Evolutionary conservation across 2,888 invertebrate species (phyloP).

Genomic region (Drosophila anomalipes): DNA sequence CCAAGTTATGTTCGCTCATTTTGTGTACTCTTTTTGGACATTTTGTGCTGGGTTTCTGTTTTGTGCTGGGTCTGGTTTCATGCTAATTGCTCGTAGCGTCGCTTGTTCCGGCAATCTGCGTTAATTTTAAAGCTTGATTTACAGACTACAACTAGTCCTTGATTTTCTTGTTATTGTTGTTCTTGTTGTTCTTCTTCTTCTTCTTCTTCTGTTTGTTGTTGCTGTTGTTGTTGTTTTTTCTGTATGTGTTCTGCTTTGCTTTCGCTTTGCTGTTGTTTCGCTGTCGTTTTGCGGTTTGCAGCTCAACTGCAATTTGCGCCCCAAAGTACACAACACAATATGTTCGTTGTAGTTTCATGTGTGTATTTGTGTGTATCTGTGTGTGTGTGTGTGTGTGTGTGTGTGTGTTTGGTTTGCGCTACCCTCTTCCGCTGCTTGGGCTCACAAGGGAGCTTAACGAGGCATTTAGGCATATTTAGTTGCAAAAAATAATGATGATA

Average conservation of each 20-base stretch:
- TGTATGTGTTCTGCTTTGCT: not conserved
- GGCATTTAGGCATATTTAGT: constrained; percentile 18
- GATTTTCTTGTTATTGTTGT: constrained; percentile 24
- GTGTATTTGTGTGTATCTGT: constrained; percentile 15
- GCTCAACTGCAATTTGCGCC: constrained; percentile 67
- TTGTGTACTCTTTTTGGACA: constrained; percentile 53
- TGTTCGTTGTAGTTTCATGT: constrained; percentile 31
- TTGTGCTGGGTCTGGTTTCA: constrained; percentile 63
- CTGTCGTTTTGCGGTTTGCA: constrained; percentile 63
- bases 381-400: constrained; percentile 12
- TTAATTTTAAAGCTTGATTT: constrained; percentile 81
- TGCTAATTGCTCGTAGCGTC: constrained; percentile 79
- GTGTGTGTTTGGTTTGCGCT: constrained; percentile 12
- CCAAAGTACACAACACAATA: constrained; percentile 63
- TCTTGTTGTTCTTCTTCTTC: constrained; percentile 10
- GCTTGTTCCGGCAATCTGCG: constrained; percentile 80
- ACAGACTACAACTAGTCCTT: constrained; percentile 62
- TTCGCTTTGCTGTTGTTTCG: constrained; percentile 3
- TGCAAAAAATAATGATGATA: constrained; percentile 9
- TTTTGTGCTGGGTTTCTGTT: constrained; percentile 25
- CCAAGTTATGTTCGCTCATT: constrained; percentile 30
- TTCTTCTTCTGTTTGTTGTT: constrained; percentile 8
- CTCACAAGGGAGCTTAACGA: constrained; percentile 31
- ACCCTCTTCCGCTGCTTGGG: constrained; percentile 32
- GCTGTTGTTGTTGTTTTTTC: constrained; percentile 11